Evolutionary conservation across 2,888 invertebrate species (phyloP).

Genomic region (Rhorus exstirpatorius): DNA sequence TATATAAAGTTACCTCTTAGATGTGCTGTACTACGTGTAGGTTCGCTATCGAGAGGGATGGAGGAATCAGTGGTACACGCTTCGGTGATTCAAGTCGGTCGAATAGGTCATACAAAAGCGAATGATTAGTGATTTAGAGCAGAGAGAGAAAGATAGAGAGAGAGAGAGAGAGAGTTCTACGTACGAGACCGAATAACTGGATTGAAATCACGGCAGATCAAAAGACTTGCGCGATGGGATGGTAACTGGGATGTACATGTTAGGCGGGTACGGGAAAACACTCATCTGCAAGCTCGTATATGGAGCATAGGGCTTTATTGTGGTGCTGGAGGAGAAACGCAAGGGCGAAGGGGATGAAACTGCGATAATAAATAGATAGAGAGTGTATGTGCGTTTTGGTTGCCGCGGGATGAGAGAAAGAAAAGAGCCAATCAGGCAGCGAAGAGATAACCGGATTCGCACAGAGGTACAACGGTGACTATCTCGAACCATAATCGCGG

Average conservation of each 20-base stretch:
- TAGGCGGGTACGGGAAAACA: conserved; percentile 64
- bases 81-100: conserved; percentile 69
- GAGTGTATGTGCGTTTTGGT: conserved; percentile 20
- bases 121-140: conserved; percentile 57
- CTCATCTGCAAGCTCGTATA: conserved; percentile 63
- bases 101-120: conserved; percentile 70
- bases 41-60: conserved; percentile 10
- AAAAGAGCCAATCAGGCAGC: conserved; percentile 77
- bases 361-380: conserved; percentile 55
- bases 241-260: conserved; percentile 70
- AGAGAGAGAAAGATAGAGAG: conserved; percentile 45
- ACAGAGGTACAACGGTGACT: conserved; percentile 66
- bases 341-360: conserved; percentile 54
- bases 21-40: conserved; percentile 56
- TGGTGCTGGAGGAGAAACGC: background rate
- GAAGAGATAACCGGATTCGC: conserved; percentile 79
- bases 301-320: conserved; percentile 13
- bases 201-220: conserved; percentile 85
- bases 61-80: conserved; percentile 50
- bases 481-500: conserved; percentile 73
- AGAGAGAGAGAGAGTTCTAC: conserved; percentile 13
- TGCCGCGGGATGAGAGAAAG: conserved; percentile 41
- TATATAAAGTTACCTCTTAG: conserved; percentile 77
- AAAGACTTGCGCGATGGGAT: conserved; percentile 78
- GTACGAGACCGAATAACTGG: conserved; percentile 79